Conservation (phyloP, 1,140 invertebrate species). For the Drosophila biarmipes region DNA sequence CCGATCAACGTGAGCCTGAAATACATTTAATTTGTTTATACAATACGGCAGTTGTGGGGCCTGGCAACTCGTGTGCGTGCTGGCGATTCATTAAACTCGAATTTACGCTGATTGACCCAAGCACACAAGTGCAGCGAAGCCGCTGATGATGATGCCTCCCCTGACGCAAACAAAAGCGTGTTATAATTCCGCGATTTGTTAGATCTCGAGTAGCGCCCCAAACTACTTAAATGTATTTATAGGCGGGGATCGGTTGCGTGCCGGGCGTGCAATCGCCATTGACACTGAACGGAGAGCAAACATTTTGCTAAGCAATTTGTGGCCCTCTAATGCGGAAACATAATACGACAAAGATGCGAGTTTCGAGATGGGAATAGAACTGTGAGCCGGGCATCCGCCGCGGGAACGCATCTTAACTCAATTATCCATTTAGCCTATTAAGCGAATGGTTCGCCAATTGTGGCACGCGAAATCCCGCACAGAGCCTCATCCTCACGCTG, state of each 20-base stretch:
- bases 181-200: constrained; percentile 66
- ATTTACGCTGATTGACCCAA: constrained; percentile 42
- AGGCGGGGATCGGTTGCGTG: constrained; percentile 59
- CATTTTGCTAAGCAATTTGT: constrained; percentile 57
- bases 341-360: constrained; percentile 24
- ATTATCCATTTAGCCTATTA: constrained; percentile 82
- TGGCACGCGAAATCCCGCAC: constrained; percentile 62
- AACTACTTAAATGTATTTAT: constrained; percentile 39
- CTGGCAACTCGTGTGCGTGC: constrained; percentile 51
- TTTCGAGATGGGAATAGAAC: constrained; percentile 12
- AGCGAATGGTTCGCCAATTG: constrained; percentile 73
- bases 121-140: constrained; percentile 1
- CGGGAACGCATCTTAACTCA: constrained; percentile 73
- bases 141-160: not conserved
- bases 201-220: constrained; percentile 48
- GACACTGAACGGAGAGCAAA: constrained; percentile 66
- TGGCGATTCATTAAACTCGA: constrained; percentile 66
- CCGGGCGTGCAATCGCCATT: constrained; percentile 54
- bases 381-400: constrained; percentile 11
- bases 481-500: constrained; percentile 13
- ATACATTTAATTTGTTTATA: constrained; percentile 46
- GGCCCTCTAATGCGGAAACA: constrained; percentile 62
- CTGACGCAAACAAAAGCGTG: constrained; percentile 45
- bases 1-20: constrained; percentile 22
- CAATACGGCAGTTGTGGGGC: constrained; percentile 19